Evolutionary conservation across 2,888 invertebrate genomes (phyloP).

Genomic region (Diloba caeruleocephala): DNA sequence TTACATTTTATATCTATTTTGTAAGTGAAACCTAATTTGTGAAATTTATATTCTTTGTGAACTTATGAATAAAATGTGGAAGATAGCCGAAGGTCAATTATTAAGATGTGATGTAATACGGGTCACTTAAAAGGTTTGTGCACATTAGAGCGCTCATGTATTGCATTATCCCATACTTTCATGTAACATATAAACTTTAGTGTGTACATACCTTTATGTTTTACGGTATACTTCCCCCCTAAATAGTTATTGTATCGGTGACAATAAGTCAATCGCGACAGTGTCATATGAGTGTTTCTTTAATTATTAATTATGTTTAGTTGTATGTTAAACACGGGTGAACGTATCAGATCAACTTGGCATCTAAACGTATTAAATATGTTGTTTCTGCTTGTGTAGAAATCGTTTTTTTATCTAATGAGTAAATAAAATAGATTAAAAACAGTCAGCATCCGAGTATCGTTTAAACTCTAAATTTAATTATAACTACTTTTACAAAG

Average conservation of each 20-base stretch:
- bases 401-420: background rate
- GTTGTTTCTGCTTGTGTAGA: constrained; percentile 44
- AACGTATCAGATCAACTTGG: constrained; percentile 58
- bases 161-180: constrained; percentile 47
- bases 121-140: constrained; percentile 63
- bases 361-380: constrained; percentile 60
- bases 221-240: constrained; percentile 41
- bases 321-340: constrained; percentile 60
- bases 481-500: background rate
- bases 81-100: constrained; percentile 31
- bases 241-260: constrained; percentile 59
- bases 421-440: too few species aligned
- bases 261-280: constrained; percentile 77
- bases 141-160: constrained; percentile 62
- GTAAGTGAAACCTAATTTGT: constrained; percentile 47
- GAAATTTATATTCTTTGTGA: constrained; percentile 39
- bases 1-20: constrained; percentile 49
- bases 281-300: constrained; percentile 75
- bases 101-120: constrained; percentile 54
- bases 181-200: constrained; percentile 52
- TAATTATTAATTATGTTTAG: constrained; percentile 56
- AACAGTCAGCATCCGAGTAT: too few species aligned
- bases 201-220: constrained; percentile 67
- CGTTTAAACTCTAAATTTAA: too few species aligned
- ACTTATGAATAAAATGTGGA: constrained; percentile 24